Conservation (phyloP, 2,113 vertebrate species). For the Athene noctua region DNA sequence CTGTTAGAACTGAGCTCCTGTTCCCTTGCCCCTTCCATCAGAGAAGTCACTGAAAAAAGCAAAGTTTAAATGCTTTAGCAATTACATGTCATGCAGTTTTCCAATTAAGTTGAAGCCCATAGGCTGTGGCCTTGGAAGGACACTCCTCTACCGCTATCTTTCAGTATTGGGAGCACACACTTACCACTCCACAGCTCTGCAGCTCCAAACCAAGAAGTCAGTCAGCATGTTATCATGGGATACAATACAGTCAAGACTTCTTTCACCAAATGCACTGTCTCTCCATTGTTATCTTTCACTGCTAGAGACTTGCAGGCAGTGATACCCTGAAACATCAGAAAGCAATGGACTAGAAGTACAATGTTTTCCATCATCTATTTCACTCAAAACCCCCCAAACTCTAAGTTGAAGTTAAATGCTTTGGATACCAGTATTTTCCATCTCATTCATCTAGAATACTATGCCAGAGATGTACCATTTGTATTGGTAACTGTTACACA, state of each 20-base stretch:
- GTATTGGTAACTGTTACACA: neutral
- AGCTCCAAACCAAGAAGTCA: neutral
- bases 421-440: neutral
- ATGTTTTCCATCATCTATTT: neutral
- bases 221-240: neutral
- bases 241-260: neutral
- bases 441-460: neutral
- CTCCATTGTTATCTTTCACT: neutral
- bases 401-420: neutral
- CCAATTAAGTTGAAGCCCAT: neutral
- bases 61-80: neutral
- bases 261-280: neutral
- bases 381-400: neutral
- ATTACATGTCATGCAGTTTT: neutral
- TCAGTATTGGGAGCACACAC: neutral
- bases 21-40: neutral
- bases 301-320: neutral
- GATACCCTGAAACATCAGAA: neutral
- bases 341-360: neutral
- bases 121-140: neutral
- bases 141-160: neutral
- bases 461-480: neutral
- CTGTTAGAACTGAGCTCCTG: neutral
- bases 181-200: neutral
- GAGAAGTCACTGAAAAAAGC: neutral